Evolutionary conservation across 2,888 invertebrate species (phyloP).

Genomic region (Pandemis corylana): DNA sequence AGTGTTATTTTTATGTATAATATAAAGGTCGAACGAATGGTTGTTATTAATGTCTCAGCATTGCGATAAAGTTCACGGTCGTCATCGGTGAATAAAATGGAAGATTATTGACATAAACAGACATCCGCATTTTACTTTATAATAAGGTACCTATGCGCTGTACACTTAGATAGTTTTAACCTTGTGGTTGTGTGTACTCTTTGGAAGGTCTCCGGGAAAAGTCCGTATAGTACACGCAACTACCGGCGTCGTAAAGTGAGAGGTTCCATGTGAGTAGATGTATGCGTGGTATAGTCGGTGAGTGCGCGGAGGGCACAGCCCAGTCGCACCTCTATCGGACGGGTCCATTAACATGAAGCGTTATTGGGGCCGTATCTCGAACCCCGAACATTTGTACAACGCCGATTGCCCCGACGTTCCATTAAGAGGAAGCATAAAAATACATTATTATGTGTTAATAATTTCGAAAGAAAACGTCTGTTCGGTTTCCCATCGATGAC

Average conservation of each 20-base stretch:
- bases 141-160: slow-evolving; percentile 21
- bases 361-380: slow-evolving; percentile 76
- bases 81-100: slow-evolving; percentile 43
- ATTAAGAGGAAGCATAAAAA: slow-evolving; percentile 83
- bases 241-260: slow-evolving; percentile 30
- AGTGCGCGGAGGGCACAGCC: slow-evolving; percentile 44
- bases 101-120: slow-evolving; percentile 39
- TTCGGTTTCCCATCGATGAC: slow-evolving; percentile 58
- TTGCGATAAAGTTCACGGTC: slow-evolving; percentile 49
- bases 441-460: slow-evolving; percentile 85
- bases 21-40: slow-evolving; percentile 36
- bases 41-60: slow-evolving; percentile 34
- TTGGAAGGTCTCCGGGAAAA: slow-evolving; percentile 9
- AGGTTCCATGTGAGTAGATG: slow-evolving; percentile 30
- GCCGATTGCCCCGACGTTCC: slow-evolving; percentile 76
- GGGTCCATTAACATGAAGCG: slow-evolving; percentile 76
- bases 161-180: slow-evolving; percentile 12
- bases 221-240: slow-evolving; percentile 17
- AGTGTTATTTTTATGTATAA: slow-evolving; percentile 37
- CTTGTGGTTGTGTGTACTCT: slow-evolving; percentile 15
- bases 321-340: slow-evolving; percentile 59
- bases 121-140: slow-evolving; percentile 40
- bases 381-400: slow-evolving; percentile 59
- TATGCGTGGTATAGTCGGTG: slow-evolving; percentile 36
- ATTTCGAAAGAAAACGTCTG: slow-evolving; percentile 75